A percentile compares a stretch with the other conserved stretches of the same genome.
Evolutionary conservation across 1,140 invertebrate genomes (phyloP).

Genomic region (Orchestia grillus): DNA sequence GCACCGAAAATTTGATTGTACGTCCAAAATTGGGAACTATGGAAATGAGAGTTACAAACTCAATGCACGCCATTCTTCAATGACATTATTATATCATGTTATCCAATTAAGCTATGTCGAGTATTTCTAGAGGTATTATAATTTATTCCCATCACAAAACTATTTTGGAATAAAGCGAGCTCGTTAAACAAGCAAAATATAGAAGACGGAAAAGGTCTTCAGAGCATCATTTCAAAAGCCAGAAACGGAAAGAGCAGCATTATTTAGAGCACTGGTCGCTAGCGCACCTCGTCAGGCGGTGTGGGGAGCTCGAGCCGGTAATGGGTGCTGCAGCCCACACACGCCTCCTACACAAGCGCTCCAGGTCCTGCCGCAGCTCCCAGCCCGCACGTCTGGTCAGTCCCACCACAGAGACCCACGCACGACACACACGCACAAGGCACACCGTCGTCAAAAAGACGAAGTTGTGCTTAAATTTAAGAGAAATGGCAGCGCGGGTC

Average conservation of each 20-base stretch:
- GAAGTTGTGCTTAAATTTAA: background rate
- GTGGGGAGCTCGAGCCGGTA: background rate
- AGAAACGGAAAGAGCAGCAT: background rate
- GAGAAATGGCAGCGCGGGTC: background rate
- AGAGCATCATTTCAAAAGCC: background rate
- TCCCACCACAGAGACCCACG: background rate
- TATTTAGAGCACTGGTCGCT: background rate
- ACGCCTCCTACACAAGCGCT: conserved; percentile 7
- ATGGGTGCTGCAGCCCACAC: background rate
- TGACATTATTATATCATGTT: too few relatives aligned
- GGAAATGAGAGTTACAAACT: too few relatives aligned
- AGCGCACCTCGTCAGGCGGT: background rate
- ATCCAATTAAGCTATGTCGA: too few relatives aligned
- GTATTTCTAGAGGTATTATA: too few relatives aligned
- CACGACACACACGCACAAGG: background rate
- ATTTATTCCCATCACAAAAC: too few relatives aligned
- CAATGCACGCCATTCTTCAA: too few relatives aligned
- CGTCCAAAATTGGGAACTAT: too few relatives aligned
- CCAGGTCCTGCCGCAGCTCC: background rate
- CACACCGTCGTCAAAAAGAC: background rate
- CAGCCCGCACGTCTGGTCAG: background rate
- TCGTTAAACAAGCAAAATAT: too few relatives aligned
- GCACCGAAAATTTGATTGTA: too few relatives aligned
- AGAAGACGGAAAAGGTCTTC: background rate
- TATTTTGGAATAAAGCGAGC: too few relatives aligned